phyloP scores from a whole-genome alignment of 1,140 invertebrate genomes.

The Atopsyche davidsoni region DNA sequence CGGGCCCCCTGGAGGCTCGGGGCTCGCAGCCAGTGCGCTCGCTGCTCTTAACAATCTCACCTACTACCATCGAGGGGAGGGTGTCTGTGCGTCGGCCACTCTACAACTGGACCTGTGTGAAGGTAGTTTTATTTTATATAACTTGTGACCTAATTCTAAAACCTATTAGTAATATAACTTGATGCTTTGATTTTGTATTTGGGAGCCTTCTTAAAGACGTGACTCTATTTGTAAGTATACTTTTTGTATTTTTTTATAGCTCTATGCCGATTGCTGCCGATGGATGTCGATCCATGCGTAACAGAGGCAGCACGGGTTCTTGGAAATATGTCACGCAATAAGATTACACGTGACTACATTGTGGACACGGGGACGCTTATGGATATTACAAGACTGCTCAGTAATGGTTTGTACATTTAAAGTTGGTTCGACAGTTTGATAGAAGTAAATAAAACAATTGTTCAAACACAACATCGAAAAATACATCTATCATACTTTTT shows the following conservation, averaged over 20 bases:
- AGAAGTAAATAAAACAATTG: too few relatives aligned
- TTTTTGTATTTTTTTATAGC: slow-evolving; percentile 10
- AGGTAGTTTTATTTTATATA: slow-evolving; percentile 33
- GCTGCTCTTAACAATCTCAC: slow-evolving; percentile 45
- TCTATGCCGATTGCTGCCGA: slow-evolving; percentile 19
- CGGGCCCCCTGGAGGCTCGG: slow-evolving; percentile 33
- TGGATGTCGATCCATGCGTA: slow-evolving; percentile 16
- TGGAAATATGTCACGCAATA: slow-evolving; percentile 39
- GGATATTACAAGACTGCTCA: slow-evolving; percentile 20
- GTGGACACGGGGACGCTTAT: slow-evolving; percentile 22
- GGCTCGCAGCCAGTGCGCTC: slow-evolving; percentile 39
- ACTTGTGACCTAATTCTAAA: not conserved
- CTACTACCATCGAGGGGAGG: slow-evolving; percentile 39
- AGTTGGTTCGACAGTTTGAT: too few relatives aligned
- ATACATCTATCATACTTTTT: too few relatives aligned
- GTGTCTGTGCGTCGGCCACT: slow-evolving; percentile 32
- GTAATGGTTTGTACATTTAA: slow-evolving; percentile 21
- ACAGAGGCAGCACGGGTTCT: slow-evolving; percentile 38
- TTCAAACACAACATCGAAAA: too few relatives aligned
- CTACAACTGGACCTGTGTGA: slow-evolving; percentile 37
- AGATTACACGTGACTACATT: slow-evolving; percentile 34
- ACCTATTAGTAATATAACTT: too few relatives aligned
- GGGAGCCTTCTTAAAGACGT: too few relatives aligned
- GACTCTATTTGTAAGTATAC: not conserved
- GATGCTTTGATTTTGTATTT: too few relatives aligned